These are phyloP conservation scores for Agapornis canus DNA, from an alignment of 2,797 vertebrate genomes.

Conservation along the genomic window DNA sequence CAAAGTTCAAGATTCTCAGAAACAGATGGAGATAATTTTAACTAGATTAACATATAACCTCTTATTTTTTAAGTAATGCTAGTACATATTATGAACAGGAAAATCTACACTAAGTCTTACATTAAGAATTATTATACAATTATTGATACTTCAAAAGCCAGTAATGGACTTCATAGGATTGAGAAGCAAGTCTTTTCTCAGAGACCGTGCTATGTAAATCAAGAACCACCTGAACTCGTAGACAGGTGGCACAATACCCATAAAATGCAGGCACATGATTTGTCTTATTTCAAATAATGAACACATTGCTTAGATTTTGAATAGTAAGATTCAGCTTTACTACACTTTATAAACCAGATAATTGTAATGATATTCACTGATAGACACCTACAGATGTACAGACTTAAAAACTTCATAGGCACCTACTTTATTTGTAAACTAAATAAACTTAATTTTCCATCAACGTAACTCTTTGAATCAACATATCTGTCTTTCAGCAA, in stretches of 20 bases:
- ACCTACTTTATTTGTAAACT: neutral
- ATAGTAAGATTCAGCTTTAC: neutral
- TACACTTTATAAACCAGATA: neutral
- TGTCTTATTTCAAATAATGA: neutral
- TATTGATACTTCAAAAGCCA: neutral
- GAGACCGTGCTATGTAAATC: neutral
- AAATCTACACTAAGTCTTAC: neutral
- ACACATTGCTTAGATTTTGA: neutral
- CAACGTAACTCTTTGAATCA: neutral
- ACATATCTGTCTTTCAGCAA: neutral
- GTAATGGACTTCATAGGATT: neutral
- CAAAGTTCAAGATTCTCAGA: neutral
- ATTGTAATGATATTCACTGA: neutral
- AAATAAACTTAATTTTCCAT: neutral
- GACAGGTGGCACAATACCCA: neutral
- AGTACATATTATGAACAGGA: neutral
- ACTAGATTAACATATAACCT: neutral
- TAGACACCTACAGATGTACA: neutral
- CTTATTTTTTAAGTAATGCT: neutral
- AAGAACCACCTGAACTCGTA: neutral
- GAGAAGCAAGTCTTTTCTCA: neutral
- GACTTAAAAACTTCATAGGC: neutral
- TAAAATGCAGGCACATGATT: neutral
- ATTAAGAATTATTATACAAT: neutral
- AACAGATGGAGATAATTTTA: neutral